phyloP scores from a whole-genome alignment of 2,888 invertebrate genomes.

The Lasioglossum leucozonium region DNA sequence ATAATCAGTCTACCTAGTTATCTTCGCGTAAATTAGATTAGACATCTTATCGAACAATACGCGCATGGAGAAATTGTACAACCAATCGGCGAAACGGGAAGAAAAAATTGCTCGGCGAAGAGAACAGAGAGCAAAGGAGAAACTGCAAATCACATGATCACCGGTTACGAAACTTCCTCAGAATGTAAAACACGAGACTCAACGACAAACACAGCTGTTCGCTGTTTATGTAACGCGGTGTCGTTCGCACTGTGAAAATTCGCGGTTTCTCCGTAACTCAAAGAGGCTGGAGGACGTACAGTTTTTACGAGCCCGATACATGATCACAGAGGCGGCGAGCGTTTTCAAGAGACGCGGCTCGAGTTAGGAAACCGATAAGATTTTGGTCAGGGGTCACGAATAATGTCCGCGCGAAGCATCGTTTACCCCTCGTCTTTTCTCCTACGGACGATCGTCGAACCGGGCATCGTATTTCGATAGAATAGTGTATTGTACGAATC shows the following conservation, averaged over 20 bases:
- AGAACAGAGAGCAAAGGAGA: background rate
- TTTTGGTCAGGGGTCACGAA: background rate
- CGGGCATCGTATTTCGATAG: background rate
- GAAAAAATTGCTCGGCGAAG: background rate
- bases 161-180: background rate
- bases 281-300: background rate
- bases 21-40: background rate
- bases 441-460: background rate
- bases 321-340: background rate
- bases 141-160: background rate
- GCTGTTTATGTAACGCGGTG: background rate
- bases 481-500: background rate
- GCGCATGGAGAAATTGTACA: background rate
- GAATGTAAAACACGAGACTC: background rate
- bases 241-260: background rate
- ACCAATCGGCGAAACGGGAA: background rate
- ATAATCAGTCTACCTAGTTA: background rate
- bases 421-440: background rate
- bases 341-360: background rate
- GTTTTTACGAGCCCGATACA: background rate
- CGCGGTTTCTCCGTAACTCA: background rate
- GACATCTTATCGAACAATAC: background rate
- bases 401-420: background rate
- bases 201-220: background rate
- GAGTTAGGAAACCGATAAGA: slow-evolving; percentile 1